phyloP scores from a whole-genome alignment of 2,113 vertebrate species.

The Zingel zingel region DNA sequence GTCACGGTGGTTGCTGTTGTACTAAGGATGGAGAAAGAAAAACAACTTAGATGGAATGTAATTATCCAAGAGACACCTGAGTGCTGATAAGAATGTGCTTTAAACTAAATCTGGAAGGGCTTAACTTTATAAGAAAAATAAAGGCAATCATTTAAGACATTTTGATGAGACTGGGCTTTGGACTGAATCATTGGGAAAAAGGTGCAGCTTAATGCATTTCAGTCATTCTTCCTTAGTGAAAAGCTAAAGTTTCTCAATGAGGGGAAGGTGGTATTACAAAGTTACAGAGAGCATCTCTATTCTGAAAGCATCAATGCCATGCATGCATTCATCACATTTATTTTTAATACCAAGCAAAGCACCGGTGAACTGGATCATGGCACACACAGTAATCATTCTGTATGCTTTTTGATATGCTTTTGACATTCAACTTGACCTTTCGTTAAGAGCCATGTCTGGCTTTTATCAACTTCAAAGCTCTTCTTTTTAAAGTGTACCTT shows the following conservation, averaged over 20 bases:
- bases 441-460: slow-evolving; percentile 30
- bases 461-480: slow-evolving; percentile 62
- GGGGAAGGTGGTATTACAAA: not conserved
- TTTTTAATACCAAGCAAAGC: slow-evolving; percentile 28
- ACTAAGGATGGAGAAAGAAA: slow-evolving; percentile 78
- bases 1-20: slow-evolving; percentile 90
- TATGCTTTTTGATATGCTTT: slow-evolving; percentile 51
- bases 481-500: slow-evolving; percentile 20
- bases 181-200: not conserved
- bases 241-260: not conserved
- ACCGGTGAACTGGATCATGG: slow-evolving; percentile 10
- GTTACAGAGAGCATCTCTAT: not conserved
- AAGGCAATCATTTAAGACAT: slow-evolving; percentile 21
- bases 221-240: not conserved
- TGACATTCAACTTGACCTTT: slow-evolving; percentile 70
- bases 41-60: slow-evolving; percentile 43
- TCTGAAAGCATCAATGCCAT: slow-evolving; percentile 3
- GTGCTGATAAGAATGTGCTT: slow-evolving; percentile 15
- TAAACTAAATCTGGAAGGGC: slow-evolving; percentile 15
- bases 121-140: not conserved
- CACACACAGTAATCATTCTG: slow-evolving; percentile 31
- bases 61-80: slow-evolving; percentile 28
- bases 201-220: slow-evolving; percentile 11
- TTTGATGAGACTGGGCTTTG: slow-evolving; percentile 20
- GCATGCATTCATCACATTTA: slow-evolving; percentile 19